Base-by-base conservation (phyloP, 92 coral and sea anemone species). In the Bergia puertoricense region DNA sequence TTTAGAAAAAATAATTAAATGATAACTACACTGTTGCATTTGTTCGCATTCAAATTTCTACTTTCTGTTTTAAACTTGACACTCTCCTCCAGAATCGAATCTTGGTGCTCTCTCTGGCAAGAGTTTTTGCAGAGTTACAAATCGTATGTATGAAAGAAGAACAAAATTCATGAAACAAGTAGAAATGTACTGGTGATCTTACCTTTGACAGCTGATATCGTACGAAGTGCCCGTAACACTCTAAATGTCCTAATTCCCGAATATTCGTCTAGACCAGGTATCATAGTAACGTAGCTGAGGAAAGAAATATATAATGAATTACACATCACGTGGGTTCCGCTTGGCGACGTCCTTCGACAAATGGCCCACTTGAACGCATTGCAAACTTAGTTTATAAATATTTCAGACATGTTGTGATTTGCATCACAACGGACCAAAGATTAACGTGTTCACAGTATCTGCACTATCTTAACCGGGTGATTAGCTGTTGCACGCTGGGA, bases 171-270 rank as follows among this genome's bases (percentile, higher is more conserved):
- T 13, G 54, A 48, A 1, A 13, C 54, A 48, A 48, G 54, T 7
- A 46, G 51, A 46, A 48, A 48, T 48, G 4, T 22, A 14, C 67
- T 57, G 67, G 54, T 48, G 54, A 4, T 20, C 85, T 48, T 84
- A 96, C 98, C 98, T 96, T 97, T 97, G 66, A 97, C 99, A 14
- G 98, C 96, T 88, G 99, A 97, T 95, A 97, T 97, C 80, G 99
- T 97, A 83, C 99, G 93, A 85, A 97, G 93, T 62, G 99, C 99
- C 92, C 99, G 88, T 76, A 97, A 89, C 67, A 97, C 99, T 88
- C 99, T 91, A 91, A 97, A 97, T 50, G 99, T 97, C 90, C 98
- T 89, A 86, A 97, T 96, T 81, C 96, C 99, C 7, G 99, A 97
- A 88, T 95, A 94, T 88, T 97, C 92, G 80, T 94, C 95, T 90